Evolutionary conservation across 2,113 vertebrate genomes (phyloP).

Genomic region (Dendropsophus ebraccatus): DNA sequence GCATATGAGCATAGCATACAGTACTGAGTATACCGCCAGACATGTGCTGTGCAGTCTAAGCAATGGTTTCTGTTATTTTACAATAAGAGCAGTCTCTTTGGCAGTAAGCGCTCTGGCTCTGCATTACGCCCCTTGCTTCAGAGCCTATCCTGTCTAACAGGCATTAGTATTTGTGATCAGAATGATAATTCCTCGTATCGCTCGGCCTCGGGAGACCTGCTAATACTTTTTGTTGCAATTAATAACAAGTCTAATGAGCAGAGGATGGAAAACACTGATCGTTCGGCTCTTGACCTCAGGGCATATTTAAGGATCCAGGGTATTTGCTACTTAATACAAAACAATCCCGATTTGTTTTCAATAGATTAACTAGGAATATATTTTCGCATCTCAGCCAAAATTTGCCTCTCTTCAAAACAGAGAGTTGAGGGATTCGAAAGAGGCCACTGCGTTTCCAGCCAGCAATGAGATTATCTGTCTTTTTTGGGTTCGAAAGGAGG

Average conservation of each 20-base stretch:
- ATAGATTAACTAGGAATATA: slow-evolving; percentile 57
- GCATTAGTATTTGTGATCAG: slow-evolving; percentile 33
- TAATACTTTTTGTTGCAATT: slow-evolving; percentile 55
- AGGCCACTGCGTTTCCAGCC: slow-evolving; percentile 72
- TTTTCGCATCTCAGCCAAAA: slow-evolving; percentile 43
- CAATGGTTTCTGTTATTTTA: background rate
- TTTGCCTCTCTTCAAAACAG: slow-evolving; percentile 38
- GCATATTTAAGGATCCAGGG: slow-evolving; percentile 44
- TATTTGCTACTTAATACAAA: slow-evolving; percentile 59
- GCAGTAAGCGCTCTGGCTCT: background rate
- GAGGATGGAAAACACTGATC: slow-evolving; percentile 28
- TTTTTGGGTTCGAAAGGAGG: slow-evolving; percentile 62
- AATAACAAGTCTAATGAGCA: slow-evolving; percentile 53
- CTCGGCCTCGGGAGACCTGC: slow-evolving; percentile 38
- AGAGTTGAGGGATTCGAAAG: slow-evolving; percentile 69
- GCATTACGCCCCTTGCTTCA: background rate
- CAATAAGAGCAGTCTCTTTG: slow-evolving; percentile 1
- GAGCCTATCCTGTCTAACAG: background rate
- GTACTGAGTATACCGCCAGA: background rate
- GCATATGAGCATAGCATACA: background rate
- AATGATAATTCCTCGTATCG: slow-evolving; percentile 37
- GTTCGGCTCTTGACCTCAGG: slow-evolving; percentile 36
- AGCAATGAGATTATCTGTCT: slow-evolving; percentile 66
- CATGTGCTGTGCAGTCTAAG: slow-evolving; percentile 15
- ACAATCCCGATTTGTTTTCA: slow-evolving; percentile 57